phyloP scores from a whole-genome alignment of 2,797 vertebrate genomes.

The Pangasius larnaudii region DNA sequence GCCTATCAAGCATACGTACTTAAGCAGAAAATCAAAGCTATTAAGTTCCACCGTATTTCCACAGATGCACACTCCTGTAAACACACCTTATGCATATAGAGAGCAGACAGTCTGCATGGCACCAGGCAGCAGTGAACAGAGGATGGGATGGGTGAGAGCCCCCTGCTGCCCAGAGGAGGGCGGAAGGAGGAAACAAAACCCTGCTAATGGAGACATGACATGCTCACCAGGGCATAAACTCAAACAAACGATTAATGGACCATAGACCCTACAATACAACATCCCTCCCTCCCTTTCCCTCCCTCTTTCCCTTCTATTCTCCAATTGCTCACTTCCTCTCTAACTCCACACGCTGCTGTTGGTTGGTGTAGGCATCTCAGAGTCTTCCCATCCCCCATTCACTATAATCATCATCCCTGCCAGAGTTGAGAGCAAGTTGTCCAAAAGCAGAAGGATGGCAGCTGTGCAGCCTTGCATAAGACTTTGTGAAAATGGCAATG shows the following conservation, averaged over 20 bases:
- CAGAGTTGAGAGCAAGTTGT: slow-evolving; percentile 10
- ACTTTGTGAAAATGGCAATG: neutral
- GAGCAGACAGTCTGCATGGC: slow-evolving; percentile 6
- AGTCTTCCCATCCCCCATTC: slow-evolving; percentile 54
- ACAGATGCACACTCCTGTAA: neutral
- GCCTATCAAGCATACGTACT: neutral
- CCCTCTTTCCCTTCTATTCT: slow-evolving; percentile 48
- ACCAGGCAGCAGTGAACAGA: slow-evolving; percentile 76
- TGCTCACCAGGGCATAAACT: slow-evolving; percentile 80
- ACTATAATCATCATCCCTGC: slow-evolving; percentile 22
- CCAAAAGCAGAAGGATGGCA: neutral
- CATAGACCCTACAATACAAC: slow-evolving; percentile 73
- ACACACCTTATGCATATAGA: slow-evolving; percentile 35
- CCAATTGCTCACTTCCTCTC: slow-evolving; percentile 39
- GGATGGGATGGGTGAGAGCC: slow-evolving; percentile 80
- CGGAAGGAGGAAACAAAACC: slow-evolving; percentile 80
- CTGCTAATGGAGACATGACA: slow-evolving; percentile 84
- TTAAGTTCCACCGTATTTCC: neutral
- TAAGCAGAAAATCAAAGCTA: neutral
- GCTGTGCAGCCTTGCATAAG: neutral
- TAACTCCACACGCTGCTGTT: slow-evolving; percentile 50
- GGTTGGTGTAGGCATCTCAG: slow-evolving; percentile 59
- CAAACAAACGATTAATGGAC: slow-evolving; percentile 85
- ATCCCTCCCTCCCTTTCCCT: slow-evolving; percentile 54
- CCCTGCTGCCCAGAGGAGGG: slow-evolving; percentile 79